These are phyloP conservation scores for Drosophila lini DNA, from an alignment of 1,140 invertebrate species.

Conservation along the genomic window DNA sequence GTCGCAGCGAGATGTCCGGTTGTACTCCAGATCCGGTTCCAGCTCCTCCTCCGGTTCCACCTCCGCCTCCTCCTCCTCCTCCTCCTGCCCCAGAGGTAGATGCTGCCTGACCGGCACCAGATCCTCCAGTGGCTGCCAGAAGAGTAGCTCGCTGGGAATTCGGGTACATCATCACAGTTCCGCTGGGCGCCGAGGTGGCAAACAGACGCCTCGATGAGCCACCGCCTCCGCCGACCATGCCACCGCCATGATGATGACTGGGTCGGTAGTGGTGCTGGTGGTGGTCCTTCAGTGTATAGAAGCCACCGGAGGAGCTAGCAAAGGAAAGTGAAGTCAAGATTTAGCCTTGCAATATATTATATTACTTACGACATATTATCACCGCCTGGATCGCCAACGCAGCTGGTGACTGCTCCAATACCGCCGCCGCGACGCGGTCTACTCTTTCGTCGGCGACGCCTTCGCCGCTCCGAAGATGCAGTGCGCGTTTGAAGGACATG, in stretches of 20 bases:
- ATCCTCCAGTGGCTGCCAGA: slow-evolving; percentile 20
- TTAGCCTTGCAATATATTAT: background rate
- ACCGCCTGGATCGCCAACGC: slow-evolving; percentile 73
- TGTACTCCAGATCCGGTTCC: slow-evolving; percentile 20
- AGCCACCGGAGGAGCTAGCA: slow-evolving; percentile 76
- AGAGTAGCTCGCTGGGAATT: slow-evolving; percentile 57
- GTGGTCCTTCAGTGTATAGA: slow-evolving; percentile 78
- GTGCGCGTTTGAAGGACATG: slow-evolving; percentile 81
- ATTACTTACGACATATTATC: slow-evolving; percentile 83
- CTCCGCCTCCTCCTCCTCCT: slow-evolving; percentile 1
- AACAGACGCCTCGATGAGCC: slow-evolving; percentile 68
- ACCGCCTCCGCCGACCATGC: slow-evolving; percentile 21
- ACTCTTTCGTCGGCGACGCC: slow-evolving; percentile 75
- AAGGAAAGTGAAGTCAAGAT: slow-evolving; percentile 9
- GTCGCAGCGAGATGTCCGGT: slow-evolving; percentile 80
- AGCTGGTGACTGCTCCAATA: slow-evolving; percentile 69
- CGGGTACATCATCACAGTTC: slow-evolving; percentile 83
- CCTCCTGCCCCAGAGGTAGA: slow-evolving; percentile 53
- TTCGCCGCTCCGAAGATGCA: slow-evolving; percentile 75
- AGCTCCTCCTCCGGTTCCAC: background rate
- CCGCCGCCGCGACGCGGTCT: slow-evolving; percentile 73
- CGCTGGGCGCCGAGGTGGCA: slow-evolving; percentile 78
- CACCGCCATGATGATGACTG: slow-evolving; percentile 45
- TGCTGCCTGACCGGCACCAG: slow-evolving; percentile 51
- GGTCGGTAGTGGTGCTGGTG: slow-evolving; percentile 73